Base-by-base conservation (phyloP, 1,140 invertebrate species). In the Heliconius himera region DNA sequence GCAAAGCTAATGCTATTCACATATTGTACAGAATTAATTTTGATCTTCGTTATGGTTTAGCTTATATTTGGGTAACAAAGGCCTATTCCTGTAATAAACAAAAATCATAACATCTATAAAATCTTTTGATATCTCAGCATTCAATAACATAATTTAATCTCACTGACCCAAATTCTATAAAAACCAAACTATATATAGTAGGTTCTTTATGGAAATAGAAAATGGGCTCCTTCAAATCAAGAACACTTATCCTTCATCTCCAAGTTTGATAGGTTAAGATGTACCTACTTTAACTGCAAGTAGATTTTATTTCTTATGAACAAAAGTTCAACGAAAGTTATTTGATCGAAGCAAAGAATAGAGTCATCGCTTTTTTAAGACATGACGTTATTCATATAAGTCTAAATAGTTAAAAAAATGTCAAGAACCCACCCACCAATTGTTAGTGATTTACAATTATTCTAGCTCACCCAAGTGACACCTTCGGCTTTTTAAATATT, bases 171-270 rank as follows among this genome's bases (percentile, higher is more conserved):
- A 56, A n/a, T 56, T 22, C 3, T 22, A 11, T 22, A 11, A 56
- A 56, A 56, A 8, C 3, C 8, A 56, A 56, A 56, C 54, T 56
- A 22, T 56, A 56, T 22, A 56, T 56, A 56, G 1, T 6, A 11
- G n/a, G 8, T 11, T 56, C n/a, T 56, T 22, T 22, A 56, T 56
- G n/a, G n/a, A 9, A 56, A 56, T 56, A 8, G n/a, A 56, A 56
- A 56, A 56, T 56, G n/a, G n/a, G 54, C 54, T 56, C 20, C 54
- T 66, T 29, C 11, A 60, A 4, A 16, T 11, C 60, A 66, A 66
- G 60, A 66, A 6, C 60, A 29, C 60, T 66, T 66, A 66, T 66
- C 60, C 60, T 29, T 26, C 60, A 29, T 66, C 22, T 66, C 60
- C 22, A 66, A 66, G 22, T 66, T 66, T 66, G 20, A 29, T 66